Conservation (phyloP, 2,797 vertebrate genomes). For the Mastacembelus armatus region DNA sequence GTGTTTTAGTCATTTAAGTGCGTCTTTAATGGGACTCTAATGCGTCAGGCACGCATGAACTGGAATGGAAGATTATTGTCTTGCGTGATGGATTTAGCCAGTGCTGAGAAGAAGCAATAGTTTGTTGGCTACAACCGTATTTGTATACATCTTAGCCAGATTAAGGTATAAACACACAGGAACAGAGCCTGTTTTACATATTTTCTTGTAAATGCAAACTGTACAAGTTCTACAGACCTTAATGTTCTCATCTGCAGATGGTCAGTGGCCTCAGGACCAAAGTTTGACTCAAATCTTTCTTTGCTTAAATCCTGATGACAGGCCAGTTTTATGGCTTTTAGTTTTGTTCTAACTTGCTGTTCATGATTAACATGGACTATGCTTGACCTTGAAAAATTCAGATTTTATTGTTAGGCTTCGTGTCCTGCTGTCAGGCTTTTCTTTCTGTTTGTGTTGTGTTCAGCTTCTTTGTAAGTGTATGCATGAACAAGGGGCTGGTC, state of each 20-base stretch:
- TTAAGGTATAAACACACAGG: slow-evolving; percentile 53
- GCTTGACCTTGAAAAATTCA: slow-evolving; percentile 10
- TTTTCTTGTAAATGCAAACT: slow-evolving; percentile 39
- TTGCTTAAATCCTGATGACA: slow-evolving; percentile 57
- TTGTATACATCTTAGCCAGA: slow-evolving; percentile 44
- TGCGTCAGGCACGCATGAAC: slow-evolving; percentile 78
- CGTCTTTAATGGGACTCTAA: slow-evolving; percentile 47
- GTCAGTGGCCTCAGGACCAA: slow-evolving; percentile 61
- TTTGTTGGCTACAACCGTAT: slow-evolving; percentile 31
- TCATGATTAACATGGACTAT: slow-evolving; percentile 8
- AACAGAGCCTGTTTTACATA: slow-evolving; percentile 45
- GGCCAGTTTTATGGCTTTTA: slow-evolving; percentile 83
- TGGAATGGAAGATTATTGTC: slow-evolving; percentile 60
- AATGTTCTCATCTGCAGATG: slow-evolving; percentile 39
- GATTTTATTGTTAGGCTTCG: slow-evolving; percentile 42
- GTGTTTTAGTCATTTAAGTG: slow-evolving; percentile 72
- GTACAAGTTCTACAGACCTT: slow-evolving; percentile 41
- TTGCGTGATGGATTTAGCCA: slow-evolving; percentile 50
- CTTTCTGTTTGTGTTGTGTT: slow-evolving; percentile 39
- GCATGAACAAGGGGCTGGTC: slow-evolving; percentile 79
- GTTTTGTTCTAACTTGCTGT: slow-evolving; percentile 41
- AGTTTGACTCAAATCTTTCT: slow-evolving; percentile 55
- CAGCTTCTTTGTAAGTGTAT: slow-evolving; percentile 56
- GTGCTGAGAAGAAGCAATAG: slow-evolving; percentile 51
- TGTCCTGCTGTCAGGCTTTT: slow-evolving; percentile 60